Percentiles rank a stretch among this genome's conserved stretches.
Conservation (phyloP, 2,888 invertebrate genomes). For the Sesia apiformis region DNA sequence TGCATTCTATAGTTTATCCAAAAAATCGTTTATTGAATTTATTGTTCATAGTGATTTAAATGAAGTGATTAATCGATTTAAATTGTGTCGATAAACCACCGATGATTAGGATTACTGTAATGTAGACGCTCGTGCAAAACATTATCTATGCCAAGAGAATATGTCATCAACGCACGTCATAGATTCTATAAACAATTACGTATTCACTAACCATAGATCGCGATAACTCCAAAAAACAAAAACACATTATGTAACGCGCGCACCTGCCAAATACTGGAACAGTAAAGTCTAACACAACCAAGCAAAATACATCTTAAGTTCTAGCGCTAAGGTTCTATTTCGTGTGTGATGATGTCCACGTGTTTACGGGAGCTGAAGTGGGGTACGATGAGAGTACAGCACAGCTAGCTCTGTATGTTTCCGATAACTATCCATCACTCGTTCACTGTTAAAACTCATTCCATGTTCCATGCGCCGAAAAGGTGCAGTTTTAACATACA, state of each 20-base stretch:
- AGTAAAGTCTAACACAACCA: not conserved
- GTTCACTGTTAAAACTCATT: not conserved
- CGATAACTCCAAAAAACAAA: constrained; percentile 1
- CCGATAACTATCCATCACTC: not conserved
- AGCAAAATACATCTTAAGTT: not conserved
- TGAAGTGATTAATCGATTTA: too few species aligned
- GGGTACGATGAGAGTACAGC: not conserved
- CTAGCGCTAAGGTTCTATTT: not conserved
- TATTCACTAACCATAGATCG: not conserved
- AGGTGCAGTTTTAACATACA: not conserved
- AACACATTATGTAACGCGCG: constrained; percentile 6
- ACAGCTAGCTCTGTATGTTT: not conserved
- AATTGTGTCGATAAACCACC: not conserved
- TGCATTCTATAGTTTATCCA: too few species aligned
- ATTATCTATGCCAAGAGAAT: constrained; percentile 1
- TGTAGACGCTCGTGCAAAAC: not conserved
- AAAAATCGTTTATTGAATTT: too few species aligned
- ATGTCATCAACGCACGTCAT: constrained; percentile 4
- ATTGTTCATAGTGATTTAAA: too few species aligned
- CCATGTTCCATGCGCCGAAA: not conserved
- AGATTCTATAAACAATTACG: constrained; percentile 1
- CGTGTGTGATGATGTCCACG: not conserved
- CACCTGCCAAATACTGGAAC: constrained; percentile 13
- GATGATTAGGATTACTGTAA: not conserved
- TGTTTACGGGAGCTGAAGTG: not conserved